Evolutionary conservation across 2,797 vertebrate species (phyloP), one percentile per base, ranked within the genome.

Genomic region (Toxotes lorentzi): DNA sequence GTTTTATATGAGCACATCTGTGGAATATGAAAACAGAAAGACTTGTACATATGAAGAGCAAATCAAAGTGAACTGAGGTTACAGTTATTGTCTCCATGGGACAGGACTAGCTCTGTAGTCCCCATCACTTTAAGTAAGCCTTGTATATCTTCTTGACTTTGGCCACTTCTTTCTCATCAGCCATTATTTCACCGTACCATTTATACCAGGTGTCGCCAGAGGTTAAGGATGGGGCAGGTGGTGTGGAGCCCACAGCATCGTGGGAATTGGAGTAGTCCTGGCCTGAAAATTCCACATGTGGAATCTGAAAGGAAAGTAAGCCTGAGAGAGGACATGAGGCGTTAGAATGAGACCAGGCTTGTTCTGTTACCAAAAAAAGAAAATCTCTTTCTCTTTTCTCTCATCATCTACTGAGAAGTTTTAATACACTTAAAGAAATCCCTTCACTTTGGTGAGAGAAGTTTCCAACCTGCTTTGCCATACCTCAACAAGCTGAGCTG

Each of bases 241-340:
- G 95, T 0, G 97, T 98, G 21, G 68, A 70, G 4, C 93, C 87
- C 78, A 99, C 96, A 4, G 98, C 97, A 41, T 94, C 92, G 69
- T 98, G 97, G 32, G 60, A 88, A 51, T 95, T 96, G 30, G 94
- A 92, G 78, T 95, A 97, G 76, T 98, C 95, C 24, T 95, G 91
- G 0, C 73, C 90, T 0, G 93, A 91, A 13, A 92, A 94, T 0
- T 95, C 93, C 41, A 96, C 94, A 10, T 91, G 86, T 8, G 96
- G 95, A 14, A 96, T 88, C 27, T 93, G 90, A 51, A 93, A 91
- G 12, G 88, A 84, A 19, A 99, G 92, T 3, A 98, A 90, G 13
- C 98, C 98, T 99, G 76, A 11, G 65, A 48, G 24, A 65, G 27
- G 17, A 82, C 8, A 71, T 1, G 23, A 23, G 2, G 9, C 59